These are phyloP conservation scores for Conus betulinus DNA, from an alignment of 1,140 invertebrate genomes.

Conservation along the genomic window DNA sequence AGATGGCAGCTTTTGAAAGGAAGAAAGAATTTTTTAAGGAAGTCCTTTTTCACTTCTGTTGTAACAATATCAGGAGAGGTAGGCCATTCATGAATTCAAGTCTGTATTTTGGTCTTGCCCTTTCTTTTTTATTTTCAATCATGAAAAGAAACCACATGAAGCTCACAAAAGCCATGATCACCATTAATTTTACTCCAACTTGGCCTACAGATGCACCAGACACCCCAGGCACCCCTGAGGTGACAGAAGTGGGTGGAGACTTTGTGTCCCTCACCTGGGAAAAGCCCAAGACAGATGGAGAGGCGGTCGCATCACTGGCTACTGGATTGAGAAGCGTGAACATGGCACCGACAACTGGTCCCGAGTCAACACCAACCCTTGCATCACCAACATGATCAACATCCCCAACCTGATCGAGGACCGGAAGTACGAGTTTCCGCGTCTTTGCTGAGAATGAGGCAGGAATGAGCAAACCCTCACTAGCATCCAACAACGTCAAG, in stretches of 20 bases:
- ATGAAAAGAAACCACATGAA: no score
- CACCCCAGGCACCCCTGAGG: slow-evolving; percentile 91
- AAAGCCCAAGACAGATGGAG: slow-evolving; percentile 95
- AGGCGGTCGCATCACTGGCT: slow-evolving; percentile 95
- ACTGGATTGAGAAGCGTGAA: slow-evolving; percentile 96
- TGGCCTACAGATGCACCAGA: slow-evolving; percentile 86
- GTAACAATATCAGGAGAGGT: no score
- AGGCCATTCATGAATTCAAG: no score
- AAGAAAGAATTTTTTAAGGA: no score
- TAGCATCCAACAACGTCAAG: slow-evolving; percentile 78
- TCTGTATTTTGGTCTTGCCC: no score
- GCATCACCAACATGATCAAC: slow-evolving; percentile 92
- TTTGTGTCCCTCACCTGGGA: slow-evolving; percentile 98
- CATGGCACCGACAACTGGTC: slow-evolving; percentile 91
- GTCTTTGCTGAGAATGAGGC: slow-evolving; percentile 97
- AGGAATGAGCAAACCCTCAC: slow-evolving; percentile 89
- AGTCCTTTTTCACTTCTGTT: no score
- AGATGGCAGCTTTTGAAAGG: no score
- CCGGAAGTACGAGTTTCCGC: slow-evolving; percentile 98
- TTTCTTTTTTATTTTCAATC: no score
- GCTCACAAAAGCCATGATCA: no score
- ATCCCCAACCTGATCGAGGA: slow-evolving; percentile 98
- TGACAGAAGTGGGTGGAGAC: slow-evolving; percentile 96
- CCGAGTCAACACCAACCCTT: slow-evolving; percentile 89
- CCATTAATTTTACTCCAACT: no score